Conservation (phyloP, 2,888 invertebrate species). For the Drosophila putrida region DNA sequence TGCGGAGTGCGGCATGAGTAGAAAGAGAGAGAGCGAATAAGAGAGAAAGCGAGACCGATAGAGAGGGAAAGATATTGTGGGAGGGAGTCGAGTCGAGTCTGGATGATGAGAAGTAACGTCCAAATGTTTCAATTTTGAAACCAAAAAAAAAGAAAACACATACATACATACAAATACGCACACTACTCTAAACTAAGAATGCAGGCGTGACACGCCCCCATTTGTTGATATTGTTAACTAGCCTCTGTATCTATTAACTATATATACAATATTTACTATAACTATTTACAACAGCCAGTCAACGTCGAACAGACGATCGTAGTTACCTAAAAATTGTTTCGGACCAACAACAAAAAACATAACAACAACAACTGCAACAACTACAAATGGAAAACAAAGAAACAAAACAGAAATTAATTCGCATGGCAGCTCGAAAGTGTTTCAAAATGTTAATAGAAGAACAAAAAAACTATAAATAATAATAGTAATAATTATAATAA, state of each 20-base stretch:
- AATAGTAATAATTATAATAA: neutral
- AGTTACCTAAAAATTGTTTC: constrained; percentile 45
- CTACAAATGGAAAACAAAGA: neutral
- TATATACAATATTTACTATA: constrained; percentile 57
- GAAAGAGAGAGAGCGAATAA: constrained; percentile 12
- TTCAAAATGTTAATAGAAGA: constrained; percentile 32
- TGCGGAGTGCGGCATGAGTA: constrained; percentile 92
- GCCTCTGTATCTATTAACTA: constrained; percentile 58
- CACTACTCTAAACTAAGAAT: constrained; percentile 25
- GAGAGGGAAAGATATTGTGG: neutral
- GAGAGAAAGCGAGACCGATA: neutral
- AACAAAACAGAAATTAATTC: constrained; percentile 25
- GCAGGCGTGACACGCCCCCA: constrained; percentile 53
- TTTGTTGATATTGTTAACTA: constrained; percentile 76
- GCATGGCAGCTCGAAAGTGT: constrained; percentile 57
- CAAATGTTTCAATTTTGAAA: constrained; percentile 27
- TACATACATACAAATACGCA: constrained; percentile 14
- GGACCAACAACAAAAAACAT: constrained; percentile 45
- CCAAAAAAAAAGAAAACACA: constrained; percentile 11
- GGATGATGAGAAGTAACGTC: constrained; percentile 30
- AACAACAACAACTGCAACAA: constrained; percentile 23
- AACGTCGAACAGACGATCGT: constrained; percentile 32
- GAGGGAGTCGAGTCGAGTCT: constrained; percentile 17
- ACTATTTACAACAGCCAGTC: constrained; percentile 56
- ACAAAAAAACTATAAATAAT: neutral